phyloP scores from a whole-genome alignment of 2,113 vertebrate genomes.

The Panthera leo region DNA sequence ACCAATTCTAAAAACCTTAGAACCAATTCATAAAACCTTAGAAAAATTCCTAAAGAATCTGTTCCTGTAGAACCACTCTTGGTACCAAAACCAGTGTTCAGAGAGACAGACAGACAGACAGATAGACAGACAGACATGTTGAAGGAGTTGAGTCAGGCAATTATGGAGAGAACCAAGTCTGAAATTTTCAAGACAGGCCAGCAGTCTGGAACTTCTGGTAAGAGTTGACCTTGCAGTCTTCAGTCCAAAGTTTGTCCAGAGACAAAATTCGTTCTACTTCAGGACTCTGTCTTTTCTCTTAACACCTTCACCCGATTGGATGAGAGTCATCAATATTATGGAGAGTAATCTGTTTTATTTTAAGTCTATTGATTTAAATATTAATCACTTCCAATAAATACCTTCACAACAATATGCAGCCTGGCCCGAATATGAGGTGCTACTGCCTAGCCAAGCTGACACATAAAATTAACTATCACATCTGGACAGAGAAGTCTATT shows the following conservation, averaged over 20 bases:
- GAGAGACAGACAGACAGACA: neutral
- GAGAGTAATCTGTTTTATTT: neutral
- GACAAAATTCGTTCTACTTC: neutral
- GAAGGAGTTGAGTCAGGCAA: neutral
- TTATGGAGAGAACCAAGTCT: neutral
- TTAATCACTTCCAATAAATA: neutral
- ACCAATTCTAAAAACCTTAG: neutral
- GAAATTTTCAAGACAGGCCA: neutral
- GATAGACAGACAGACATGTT: neutral
- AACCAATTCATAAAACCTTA: neutral
- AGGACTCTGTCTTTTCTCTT: neutral
- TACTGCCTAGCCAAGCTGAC: neutral
- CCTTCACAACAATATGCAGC: neutral
- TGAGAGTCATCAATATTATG: neutral
- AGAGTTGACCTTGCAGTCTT: neutral
- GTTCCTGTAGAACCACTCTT: neutral
- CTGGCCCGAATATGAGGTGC: neutral
- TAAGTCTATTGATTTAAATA: neutral
- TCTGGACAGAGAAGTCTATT: neutral
- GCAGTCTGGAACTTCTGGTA: neutral
- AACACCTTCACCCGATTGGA: neutral
- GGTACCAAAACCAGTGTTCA: neutral
- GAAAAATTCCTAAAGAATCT: neutral
- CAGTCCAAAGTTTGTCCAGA: neutral
- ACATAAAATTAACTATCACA: neutral